Percentiles rank a stretch among this genome's conserved stretches.
Conservation (phyloP, 2,797 vertebrate species). For the Cephalopachus bancanus region DNA sequence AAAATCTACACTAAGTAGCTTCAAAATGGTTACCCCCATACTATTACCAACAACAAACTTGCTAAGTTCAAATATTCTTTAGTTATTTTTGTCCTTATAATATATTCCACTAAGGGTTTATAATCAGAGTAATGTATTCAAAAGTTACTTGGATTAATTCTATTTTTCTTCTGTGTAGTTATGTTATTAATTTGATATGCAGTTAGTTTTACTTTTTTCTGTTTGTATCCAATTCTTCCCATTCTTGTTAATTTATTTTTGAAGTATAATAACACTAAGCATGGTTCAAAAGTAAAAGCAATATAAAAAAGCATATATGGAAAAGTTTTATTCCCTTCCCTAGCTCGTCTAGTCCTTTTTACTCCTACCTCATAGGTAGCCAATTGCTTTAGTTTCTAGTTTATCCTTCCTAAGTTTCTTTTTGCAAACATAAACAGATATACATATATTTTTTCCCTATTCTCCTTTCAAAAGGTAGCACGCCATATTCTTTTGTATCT, state of each 20-base stretch:
- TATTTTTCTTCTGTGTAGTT: slow-evolving; percentile 31
- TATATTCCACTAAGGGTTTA: background rate
- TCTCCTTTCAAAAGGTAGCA: slow-evolving; percentile 3
- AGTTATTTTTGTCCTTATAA: slow-evolving; percentile 50
- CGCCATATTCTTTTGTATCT: background rate
- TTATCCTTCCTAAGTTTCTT: background rate
- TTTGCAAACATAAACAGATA: slow-evolving; percentile 49
- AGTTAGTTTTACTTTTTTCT: slow-evolving; percentile 29
- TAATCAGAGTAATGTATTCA: background rate
- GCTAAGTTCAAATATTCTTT: slow-evolving; percentile 6
- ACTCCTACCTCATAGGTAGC: background rate
- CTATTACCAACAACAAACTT: background rate
- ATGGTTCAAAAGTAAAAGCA: slow-evolving; percentile 52
- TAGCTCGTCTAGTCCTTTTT: background rate
- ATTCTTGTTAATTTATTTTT: slow-evolving; percentile 2
- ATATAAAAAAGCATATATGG: background rate
- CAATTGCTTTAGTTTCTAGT: slow-evolving; percentile 45
- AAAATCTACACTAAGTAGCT: slow-evolving; percentile 40
- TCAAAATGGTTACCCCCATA: slow-evolving; percentile 32
- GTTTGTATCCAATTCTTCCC: slow-evolving; percentile 10
- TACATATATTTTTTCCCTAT: background rate
- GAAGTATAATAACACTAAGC: background rate
- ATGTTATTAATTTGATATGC: slow-evolving; percentile 3
- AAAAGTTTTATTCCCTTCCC: background rate
- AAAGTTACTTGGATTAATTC: slow-evolving; percentile 33